A percentile compares a stretch with the other conserved stretches of the same genome.
phyloP scores from a whole-genome alignment of 2,797 vertebrate species.

The Paratrypauchen microcephalus region DNA sequence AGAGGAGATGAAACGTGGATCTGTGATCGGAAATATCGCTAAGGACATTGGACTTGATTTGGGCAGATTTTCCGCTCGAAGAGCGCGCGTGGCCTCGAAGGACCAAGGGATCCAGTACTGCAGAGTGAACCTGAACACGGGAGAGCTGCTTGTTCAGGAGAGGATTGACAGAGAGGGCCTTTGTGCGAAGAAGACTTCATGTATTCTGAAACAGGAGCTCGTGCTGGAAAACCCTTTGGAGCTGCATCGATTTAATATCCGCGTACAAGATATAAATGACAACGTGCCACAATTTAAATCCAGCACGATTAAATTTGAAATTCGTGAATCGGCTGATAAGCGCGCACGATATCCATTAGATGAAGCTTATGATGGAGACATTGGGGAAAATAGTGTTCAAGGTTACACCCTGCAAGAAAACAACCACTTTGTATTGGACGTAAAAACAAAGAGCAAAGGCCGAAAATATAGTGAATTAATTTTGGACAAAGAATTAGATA shows the following conservation, averaged over 20 bases:
- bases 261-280: conserved; percentile 78
- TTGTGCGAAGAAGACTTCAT: conserved; percentile 49
- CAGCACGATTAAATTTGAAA: conserved; percentile 63
- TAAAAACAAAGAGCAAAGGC: conserved; percentile 28
- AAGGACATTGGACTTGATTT: conserved; percentile 50
- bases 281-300: conserved; percentile 72
- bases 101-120: conserved; percentile 42
- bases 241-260: conserved; percentile 67
- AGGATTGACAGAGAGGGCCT: conserved; percentile 55
- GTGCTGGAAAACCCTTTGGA: conserved; percentile 77
- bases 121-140: conserved; percentile 40
- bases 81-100: conserved; percentile 44
- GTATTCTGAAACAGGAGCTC: conserved; percentile 72
- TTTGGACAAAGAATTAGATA: conserved; percentile 61
- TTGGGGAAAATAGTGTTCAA: conserved; percentile 68
- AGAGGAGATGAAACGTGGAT: conserved; percentile 43
- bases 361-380: conserved; percentile 71
- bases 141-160: conserved; percentile 39
- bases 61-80: conserved; percentile 33
- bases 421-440: conserved; percentile 52
- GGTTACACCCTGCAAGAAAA: conserved; percentile 67
- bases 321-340: conserved; percentile 53
- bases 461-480: conserved; percentile 41
- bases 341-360: conserved; percentile 65
- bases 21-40: conserved; percentile 57